Evolutionary conservation across 1,140 invertebrate species (phyloP).

Genomic region (Heterodera schachtii): DNA sequence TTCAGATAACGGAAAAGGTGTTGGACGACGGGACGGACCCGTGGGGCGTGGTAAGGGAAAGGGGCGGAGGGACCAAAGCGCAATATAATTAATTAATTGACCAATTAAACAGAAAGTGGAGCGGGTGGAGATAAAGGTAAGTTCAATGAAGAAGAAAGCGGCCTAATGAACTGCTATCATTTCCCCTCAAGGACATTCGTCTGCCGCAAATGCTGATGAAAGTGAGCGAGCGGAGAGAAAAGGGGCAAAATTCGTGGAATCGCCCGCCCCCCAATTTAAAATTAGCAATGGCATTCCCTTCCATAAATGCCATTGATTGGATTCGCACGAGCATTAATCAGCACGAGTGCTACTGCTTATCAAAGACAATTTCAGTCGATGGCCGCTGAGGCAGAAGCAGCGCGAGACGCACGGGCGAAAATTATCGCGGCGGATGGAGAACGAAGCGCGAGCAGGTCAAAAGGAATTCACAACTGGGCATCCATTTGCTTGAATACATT

Average conservation of each 20-base stretch:
- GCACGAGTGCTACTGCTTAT: background rate
- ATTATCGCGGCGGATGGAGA: conserved; percentile 74
- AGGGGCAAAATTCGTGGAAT: too few relatives aligned
- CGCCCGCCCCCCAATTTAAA: too few relatives aligned
- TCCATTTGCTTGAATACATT: too few relatives aligned
- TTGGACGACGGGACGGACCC: conserved; percentile 90
- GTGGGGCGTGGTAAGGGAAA: conserved; percentile 78
- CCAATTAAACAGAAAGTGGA: conserved; percentile 76
- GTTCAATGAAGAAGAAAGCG: background rate
- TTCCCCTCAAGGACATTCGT: conserved; percentile 78
- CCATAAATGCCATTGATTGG: background rate
- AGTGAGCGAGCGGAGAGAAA: background rate
- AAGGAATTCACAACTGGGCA: conserved; percentile 10
- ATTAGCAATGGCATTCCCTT: too few relatives aligned
- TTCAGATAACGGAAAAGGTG: conserved; percentile 66
- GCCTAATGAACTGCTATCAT: background rate
- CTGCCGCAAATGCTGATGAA: conserved; percentile 79
- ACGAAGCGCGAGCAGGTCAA: conserved; percentile 74
- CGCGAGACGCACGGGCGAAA: conserved; percentile 74
- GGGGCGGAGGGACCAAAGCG: background rate
- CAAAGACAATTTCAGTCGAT: conserved; percentile 69
- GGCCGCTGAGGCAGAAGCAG: conserved; percentile 84
- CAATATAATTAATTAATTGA: background rate
- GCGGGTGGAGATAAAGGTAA: conserved; percentile 70
- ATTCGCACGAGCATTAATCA: background rate